Base-by-base conservation (phyloP, 92 coral and sea anemone genomes). In the Paramuricea clavata region DNA sequence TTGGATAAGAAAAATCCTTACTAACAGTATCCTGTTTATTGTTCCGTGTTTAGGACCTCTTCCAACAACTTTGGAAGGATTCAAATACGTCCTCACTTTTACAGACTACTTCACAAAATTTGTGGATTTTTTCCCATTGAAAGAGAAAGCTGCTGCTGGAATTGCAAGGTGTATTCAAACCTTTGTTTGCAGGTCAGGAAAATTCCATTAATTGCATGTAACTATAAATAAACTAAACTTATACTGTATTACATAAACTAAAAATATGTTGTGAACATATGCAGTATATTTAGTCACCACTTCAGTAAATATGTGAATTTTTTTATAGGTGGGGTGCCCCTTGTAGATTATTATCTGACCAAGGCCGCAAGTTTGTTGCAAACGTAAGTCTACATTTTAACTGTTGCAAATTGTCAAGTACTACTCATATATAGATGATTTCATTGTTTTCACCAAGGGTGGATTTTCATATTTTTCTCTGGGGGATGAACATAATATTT, bases 261-360 rank as follows among this genome's bases (percentile, higher is more conserved):
- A 3, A 26, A 57, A 26, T 57, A 4, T 57, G 12, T 57, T 57
- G 5, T 19, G 28, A 57, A 57, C 19, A 57, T n/a, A n/a, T n/a
- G 28, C 25, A 16, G 5, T 26, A 2, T 19, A 57, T 16, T 57
- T 19, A 19, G n/a, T n/a, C n/a, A n/a, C n/a, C n/a, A n/a, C n/a
- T n/a, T n/a, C 28, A 19, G 22, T 57, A 3, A 16, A 57, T 19
- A 16, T 57, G 28, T 57, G 5, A 5, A 57, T 19, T 3, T 57
- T 61, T 71, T 22, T 17, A 6, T 71, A 39, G 54, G 21, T 71
- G 49, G 77, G 23, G 77, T 71, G 77, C 77, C 15, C 77, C 77
- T 6, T 26, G 43, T 35, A 26, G 77, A 36, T 50, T 71, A 0
- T 19, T 71, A 5, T 71, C 77, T 3, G 49, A 43, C 22, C 70